A percentile compares a stretch with the other conserved stretches of the same genome.
Conservation (phyloP, 2,888 invertebrate genomes). For the Criorhina ranunculi region DNA sequence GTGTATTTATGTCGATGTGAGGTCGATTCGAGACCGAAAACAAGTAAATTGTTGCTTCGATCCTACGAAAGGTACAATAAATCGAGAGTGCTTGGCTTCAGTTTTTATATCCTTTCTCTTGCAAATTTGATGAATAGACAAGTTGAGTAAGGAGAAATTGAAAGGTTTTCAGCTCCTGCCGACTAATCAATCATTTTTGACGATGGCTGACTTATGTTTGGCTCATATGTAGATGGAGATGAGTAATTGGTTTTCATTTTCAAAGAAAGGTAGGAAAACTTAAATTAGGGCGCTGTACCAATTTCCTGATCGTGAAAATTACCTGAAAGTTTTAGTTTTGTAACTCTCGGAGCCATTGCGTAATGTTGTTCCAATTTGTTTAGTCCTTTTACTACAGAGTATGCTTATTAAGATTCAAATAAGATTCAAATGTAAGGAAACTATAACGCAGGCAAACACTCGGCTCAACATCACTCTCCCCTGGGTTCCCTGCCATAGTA, state of each 20-base stretch:
- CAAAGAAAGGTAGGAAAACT: too few relatives aligned
- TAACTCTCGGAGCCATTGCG: too few relatives aligned
- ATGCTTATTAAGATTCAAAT: too few relatives aligned
- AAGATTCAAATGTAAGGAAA: too few relatives aligned
- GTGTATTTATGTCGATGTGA: constrained; percentile 47
- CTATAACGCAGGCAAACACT: too few relatives aligned
- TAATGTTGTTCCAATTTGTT: too few relatives aligned
- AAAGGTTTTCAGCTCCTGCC: constrained; percentile 17
- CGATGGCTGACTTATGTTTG: constrained; percentile 51
- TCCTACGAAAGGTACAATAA: constrained; percentile 55
- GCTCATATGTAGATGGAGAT: constrained; percentile 37
- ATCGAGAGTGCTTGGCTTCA: constrained; percentile 34
- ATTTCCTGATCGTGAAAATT: too few relatives aligned
- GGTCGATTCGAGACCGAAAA: constrained; percentile 31
- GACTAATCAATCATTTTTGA: constrained; percentile 51
- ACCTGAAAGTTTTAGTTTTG: too few relatives aligned
- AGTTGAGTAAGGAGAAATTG: constrained; percentile 24
- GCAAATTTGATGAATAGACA: constrained; percentile 63
- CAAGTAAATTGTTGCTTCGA: constrained; percentile 69
- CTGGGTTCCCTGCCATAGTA: too few relatives aligned
- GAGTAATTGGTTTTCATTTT: constrained; percentile 48
- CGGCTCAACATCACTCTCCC: too few relatives aligned
- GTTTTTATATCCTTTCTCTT: constrained; percentile 14
- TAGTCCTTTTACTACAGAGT: too few relatives aligned
- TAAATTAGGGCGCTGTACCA: too few relatives aligned